phyloP scores from a whole-genome alignment of 2,113 vertebrate species.

The Festucalex cinctus region DNA sequence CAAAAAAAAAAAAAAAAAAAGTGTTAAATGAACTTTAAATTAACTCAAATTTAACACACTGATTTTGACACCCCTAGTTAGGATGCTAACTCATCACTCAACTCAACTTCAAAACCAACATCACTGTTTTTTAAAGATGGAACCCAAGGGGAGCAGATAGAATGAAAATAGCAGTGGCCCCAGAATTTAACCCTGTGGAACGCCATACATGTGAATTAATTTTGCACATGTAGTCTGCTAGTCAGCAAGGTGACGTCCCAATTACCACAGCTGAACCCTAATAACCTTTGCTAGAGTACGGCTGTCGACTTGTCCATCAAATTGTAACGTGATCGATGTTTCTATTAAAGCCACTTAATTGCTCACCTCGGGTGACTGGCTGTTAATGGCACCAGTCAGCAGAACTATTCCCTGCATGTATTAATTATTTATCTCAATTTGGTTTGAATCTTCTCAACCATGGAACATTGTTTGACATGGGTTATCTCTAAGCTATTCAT shows the following conservation, averaged over 20 bases:
- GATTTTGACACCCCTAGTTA: too few species aligned
- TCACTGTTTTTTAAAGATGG: too few species aligned
- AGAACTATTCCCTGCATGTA: background rate
- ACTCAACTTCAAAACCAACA: too few species aligned
- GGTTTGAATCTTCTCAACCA: background rate
- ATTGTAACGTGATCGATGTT: conserved; percentile 3
- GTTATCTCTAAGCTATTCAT: background rate
- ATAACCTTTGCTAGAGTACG: background rate
- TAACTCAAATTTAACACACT: too few species aligned
- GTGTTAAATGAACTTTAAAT: too few species aligned
- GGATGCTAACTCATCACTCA: too few species aligned
- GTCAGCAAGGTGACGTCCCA: background rate
- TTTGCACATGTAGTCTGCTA: background rate
- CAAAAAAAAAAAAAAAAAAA: too few species aligned
- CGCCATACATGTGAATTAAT: too few species aligned
- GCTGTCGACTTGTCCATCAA: background rate
- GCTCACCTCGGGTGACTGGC: conserved; percentile 18
- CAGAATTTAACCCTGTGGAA: too few species aligned
- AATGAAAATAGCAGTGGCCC: too few species aligned
- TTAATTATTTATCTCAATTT: conserved; percentile 10
- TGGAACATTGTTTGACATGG: background rate
- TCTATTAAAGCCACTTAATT: conserved; percentile 8
- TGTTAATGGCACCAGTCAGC: conserved; percentile 9
- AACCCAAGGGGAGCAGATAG: too few species aligned
- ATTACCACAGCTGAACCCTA: background rate